Evolutionary conservation across 2,888 invertebrate species (phyloP).

Genomic region (Torymus texanus): DNA sequence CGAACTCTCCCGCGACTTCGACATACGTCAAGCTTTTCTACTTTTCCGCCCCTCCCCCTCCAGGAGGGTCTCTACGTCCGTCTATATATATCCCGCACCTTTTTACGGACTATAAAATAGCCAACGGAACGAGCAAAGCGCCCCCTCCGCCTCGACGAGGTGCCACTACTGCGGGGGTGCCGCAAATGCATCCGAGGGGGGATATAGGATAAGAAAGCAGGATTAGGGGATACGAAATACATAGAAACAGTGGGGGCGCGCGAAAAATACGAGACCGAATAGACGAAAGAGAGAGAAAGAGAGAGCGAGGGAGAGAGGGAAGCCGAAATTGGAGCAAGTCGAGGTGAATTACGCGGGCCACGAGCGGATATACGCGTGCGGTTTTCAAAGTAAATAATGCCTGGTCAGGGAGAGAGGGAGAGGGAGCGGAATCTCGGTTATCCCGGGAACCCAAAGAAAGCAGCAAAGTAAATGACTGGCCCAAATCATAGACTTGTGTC

Average conservation of each 20-base stretch:
- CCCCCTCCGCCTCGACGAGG: neutral
- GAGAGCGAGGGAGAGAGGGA: constrained; percentile 58
- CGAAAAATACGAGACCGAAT: constrained; percentile 19
- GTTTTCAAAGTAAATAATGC: constrained; percentile 41
- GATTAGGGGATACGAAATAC: constrained; percentile 16
- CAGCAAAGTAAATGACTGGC: neutral
- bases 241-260: constrained; percentile 48
- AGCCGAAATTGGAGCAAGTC: constrained; percentile 34
- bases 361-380: constrained; percentile 16
- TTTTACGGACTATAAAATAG: constrained; percentile 69
- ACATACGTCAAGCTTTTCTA: constrained; percentile 39
- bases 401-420: neutral
- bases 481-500: constrained; percentile 42
- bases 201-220: constrained; percentile 21
- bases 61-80: neutral
- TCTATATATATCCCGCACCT: constrained; percentile 52
- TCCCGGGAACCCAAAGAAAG: constrained; percentile 8
- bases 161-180: no score
- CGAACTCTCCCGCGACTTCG: neutral
- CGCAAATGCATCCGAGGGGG: constrained; percentile 30
- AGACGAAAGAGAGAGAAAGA: constrained; percentile 52
- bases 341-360: neutral
- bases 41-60: neutral
- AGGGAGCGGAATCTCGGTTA: constrained; percentile 13
- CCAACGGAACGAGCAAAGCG: constrained; percentile 50